A percentile compares a stretch with the other conserved stretches of the same genome.
Conservation (phyloP, 2,113 vertebrate genomes). For the Limanda limanda region DNA sequence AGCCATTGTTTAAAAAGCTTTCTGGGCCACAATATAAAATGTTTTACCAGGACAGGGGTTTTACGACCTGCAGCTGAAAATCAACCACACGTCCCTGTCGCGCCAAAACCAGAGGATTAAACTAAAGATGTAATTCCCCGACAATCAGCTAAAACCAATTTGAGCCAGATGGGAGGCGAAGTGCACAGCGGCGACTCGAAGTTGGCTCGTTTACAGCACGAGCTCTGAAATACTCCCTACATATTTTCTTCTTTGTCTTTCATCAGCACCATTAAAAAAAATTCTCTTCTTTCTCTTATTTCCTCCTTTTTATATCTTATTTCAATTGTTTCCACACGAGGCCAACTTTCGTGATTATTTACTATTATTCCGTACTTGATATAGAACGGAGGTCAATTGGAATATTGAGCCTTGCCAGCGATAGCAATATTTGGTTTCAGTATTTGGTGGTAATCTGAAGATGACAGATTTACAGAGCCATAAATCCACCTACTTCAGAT, state of each 20-base stretch:
- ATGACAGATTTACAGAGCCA: constrained; percentile 74
- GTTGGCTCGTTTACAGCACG: constrained; percentile 1
- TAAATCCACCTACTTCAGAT: constrained; percentile 66
- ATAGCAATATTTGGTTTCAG: constrained; percentile 52
- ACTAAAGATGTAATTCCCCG: constrained; percentile 70
- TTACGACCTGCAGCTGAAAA: constrained; percentile 76
- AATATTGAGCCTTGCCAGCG: constrained; percentile 11
- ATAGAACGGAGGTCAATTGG: not conserved
- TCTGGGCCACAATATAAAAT: constrained; percentile 72
- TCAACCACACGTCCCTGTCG: constrained; percentile 57
- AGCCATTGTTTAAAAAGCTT: constrained; percentile 74
- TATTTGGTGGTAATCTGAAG: constrained; percentile 60
- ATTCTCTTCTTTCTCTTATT: not conserved
- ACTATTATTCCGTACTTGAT: constrained; percentile 20
- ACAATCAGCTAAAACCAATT: constrained; percentile 65
- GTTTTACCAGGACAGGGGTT: constrained; percentile 77
- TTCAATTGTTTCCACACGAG: not conserved
- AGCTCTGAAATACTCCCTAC: constrained; percentile 12
- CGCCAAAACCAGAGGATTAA: constrained; percentile 64
- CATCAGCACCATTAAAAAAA: not conserved
- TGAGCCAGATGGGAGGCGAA: constrained; percentile 54
- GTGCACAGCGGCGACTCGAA: constrained; percentile 9
- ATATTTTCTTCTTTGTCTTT: constrained; percentile 27
- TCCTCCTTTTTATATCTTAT: constrained; percentile 1
- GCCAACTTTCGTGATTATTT: constrained; percentile 24